Evolutionary conservation across 2,888 invertebrate genomes (phyloP), one percentile per base, ranked within the genome.

Genomic region (Linnaemya tessellans): DNA sequence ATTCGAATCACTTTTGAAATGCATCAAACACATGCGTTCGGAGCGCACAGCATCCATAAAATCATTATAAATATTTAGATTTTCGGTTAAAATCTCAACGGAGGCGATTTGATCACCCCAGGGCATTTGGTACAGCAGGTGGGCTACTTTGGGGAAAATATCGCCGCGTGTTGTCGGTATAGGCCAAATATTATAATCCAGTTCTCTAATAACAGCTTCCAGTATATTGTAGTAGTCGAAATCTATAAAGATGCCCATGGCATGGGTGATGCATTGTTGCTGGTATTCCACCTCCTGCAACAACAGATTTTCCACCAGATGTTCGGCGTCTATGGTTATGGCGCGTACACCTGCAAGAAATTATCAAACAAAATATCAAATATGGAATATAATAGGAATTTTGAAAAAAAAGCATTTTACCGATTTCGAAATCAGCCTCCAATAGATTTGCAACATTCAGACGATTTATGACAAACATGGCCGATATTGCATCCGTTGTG

Each of bases 121-220:
- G 0, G 93, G 93, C 92, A 93, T 90, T 86, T 93, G 92, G 74
- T 92, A 91, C 30, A 93, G 84, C 20, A 93, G 87, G 64, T 92
- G 92, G 0, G 92, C 91, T 9, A 91, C 91, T 58, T 91, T 92
- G 2, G 92, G 91, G 65, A 92, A 92, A 2, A 92, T 80, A 22
- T 90, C 87, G 0, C 78, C 67, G 0, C 90, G 90, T 0, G 90
- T 87, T 1, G 91, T 88, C 1, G 92, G 91, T 84, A 93, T 90
- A 10, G 92, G 89, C 93, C 93, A 93, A 9, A 93, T 92, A 87
- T 92, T 91, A 79, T 92, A 92, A 62, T 92, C 92, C 49, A 92
- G 80, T 9, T 92, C 91, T n/a, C 89, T 90, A 30, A 92, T 90
- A 2, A 91, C 87, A 20, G 89, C 87, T 51, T 90, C 89, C 22